phyloP scores from a whole-genome alignment of 2,888 invertebrate species.

The Thereva unica region DNA sequence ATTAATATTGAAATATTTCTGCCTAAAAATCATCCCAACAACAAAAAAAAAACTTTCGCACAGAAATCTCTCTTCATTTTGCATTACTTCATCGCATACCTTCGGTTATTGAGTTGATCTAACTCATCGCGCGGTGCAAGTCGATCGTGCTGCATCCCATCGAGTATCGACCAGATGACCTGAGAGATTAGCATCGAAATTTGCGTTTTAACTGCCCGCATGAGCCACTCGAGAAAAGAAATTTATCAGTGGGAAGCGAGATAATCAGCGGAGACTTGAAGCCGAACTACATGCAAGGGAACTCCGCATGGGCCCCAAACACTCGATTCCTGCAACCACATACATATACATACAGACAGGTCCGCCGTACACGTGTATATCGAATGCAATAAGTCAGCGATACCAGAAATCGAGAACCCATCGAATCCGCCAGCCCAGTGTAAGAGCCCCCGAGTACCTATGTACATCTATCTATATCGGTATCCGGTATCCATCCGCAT shows the following conservation, averaged over 20 bases:
- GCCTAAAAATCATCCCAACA: too few species aligned
- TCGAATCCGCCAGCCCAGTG: constrained; percentile 1
- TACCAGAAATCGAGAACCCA: constrained; percentile 14
- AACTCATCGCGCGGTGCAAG: constrained; percentile 7
- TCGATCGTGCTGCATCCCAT: constrained; percentile 42
- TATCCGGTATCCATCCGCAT: neutral
- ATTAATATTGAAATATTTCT: too few species aligned
- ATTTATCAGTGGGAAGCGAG: constrained; percentile 40
- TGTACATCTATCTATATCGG: neutral
- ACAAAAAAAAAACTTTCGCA: too few species aligned
- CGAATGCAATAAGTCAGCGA: constrained; percentile 29
- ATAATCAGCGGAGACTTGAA: constrained; percentile 34
- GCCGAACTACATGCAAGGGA: constrained; percentile 12
- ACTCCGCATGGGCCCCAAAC: constrained; percentile 17
- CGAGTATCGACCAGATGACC: constrained; percentile 42
- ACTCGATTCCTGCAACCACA: constrained; percentile 13
- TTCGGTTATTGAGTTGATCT: constrained; percentile 9
- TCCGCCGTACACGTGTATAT: constrained; percentile 6
- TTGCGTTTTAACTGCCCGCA: constrained; percentile 40
- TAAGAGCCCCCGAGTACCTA: neutral
- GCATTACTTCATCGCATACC: too few species aligned
- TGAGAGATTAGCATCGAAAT: constrained; percentile 40
- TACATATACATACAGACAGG: neutral
- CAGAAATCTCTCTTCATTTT: too few species aligned
- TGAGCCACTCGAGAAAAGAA: constrained; percentile 31